Evolutionary conservation across 2,888 invertebrate species (phyloP), one percentile per base, ranked within the genome.

Genomic region (Doris montereyensis): DNA sequence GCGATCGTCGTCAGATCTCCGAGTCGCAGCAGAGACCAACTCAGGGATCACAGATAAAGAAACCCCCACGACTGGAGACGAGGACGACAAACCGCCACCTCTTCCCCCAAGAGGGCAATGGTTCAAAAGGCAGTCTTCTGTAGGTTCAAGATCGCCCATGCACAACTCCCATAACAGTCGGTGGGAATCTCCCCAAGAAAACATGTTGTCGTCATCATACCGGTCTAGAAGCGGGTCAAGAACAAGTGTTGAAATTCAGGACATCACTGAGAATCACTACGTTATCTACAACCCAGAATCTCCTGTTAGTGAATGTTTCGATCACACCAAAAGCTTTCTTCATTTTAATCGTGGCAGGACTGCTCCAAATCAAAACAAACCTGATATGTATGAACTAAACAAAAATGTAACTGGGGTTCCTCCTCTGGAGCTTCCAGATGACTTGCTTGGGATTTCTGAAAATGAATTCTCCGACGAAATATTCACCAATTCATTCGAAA

Each of bases 201-300:
- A 13, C 1, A 2, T 24, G 2, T 26, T 13, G 2, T 21, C 24
- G 24, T 21, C 24, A 2, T 21, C 24, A 26, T 13, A 28, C 28
- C 70, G 70, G 24, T 13, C 70, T 13, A 2, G 70, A 17, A n/a
- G 70, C 34, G 70, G 70, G 70, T 70, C 70, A 10, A 8, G 70
- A 34, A 70, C 70, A 24, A 70, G 70, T 32, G 70, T 70, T 26
- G 70, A 70, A 30, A 70, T 70, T 3, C 70, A 70, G 32, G 70
- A 70, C 24, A 32, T 70, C 2, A 32, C 70, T 2, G 70, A 70
- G 30, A 62, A 62, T 62, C 62, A 62, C 4, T 32, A 70, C 70
- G 13, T 70, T 30, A 32, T 70, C 1, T 70, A 70, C 70, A 70
- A 70, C 70, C 70, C 70, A 32, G 30, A 70, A 8, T 32, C 30